Evolutionary conservation across 2,113 vertebrate species (phyloP), one percentile per base, ranked within the genome.

Genomic region (Sylvilagus bachmani): DNA sequence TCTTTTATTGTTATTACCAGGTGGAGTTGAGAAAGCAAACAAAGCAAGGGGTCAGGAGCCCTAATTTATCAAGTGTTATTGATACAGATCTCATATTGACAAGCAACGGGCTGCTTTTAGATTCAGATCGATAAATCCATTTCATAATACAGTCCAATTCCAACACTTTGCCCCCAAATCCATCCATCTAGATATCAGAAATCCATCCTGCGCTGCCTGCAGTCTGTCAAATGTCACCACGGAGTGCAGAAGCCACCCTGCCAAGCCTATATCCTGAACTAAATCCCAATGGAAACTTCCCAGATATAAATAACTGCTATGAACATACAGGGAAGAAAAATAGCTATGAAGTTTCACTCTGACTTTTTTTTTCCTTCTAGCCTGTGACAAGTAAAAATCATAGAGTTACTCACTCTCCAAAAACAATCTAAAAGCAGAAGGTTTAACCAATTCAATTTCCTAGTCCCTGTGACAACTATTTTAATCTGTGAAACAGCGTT

Each of bases 301-400:
- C 84, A 93, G 96, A 98, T 98, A 98, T 97, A 97, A 98, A 96
- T 86, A 97, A 97, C 93, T 87, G 95, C 96, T 69, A 96, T 71
- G 97, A 98, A 96, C 92, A 93, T 84, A 96, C 69, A 96, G 92
- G 91, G 67, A 85, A 96, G 87, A 91, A 88, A 96, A 98, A 97
- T 29, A 97, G 88, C 90, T 91, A 96, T 51, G 70, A 94, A 93
- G 94, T 94, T 89, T 84, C 86, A 86, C 97, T 90, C 93, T 91
- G 83, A 33, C 86, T 92, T 67, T 82, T 64, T 82, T 79, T 81
- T 62, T 29, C 66, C 81, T 80, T 91, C 92, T 92, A 90, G 71
- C 86, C 89, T 22, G 29, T 94, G 82, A 93, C 95, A 98, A 96
- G 91, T 29, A 0, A 89, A 97, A 98, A 95, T 96, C 95, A 96